Evolutionary conservation across 2,113 vertebrate species (phyloP).

Genomic region (Campylomormyrus numenius): DNA sequence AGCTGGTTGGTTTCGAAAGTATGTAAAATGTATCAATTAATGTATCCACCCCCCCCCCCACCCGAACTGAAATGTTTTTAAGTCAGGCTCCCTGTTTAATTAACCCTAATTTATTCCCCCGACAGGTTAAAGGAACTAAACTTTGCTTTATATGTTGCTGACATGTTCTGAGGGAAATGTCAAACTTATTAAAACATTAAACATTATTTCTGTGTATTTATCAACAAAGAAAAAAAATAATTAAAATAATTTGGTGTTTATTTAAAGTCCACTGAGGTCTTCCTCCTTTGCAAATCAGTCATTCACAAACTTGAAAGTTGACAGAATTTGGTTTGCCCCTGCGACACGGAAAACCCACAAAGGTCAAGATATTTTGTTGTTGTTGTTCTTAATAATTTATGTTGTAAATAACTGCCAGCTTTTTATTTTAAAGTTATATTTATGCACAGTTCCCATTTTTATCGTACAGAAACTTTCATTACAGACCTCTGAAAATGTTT

Average conservation of each 20-base stretch:
- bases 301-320: neutral
- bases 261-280: neutral
- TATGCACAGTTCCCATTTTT: conserved; percentile 71
- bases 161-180: neutral
- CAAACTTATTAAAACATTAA: neutral
- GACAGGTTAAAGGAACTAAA: neutral
- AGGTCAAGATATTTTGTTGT: conserved; percentile 48
- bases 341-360: conserved; percentile 26
- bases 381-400: conserved; percentile 63
- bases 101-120: neutral
- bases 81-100: neutral
- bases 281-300: neutral
- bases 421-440: conserved; percentile 75
- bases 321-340: conserved; percentile 1
- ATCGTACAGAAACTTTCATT: conserved; percentile 70
- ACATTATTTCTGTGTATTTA: neutral
- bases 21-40: neutral
- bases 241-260: neutral
- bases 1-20: neutral
- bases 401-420: conserved; percentile 81
- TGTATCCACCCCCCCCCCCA: neutral
- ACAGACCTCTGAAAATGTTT: conserved; percentile 47
- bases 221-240: neutral
- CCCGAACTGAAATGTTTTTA: neutral
- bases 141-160: neutral